Base-by-base conservation (phyloP, 30 jellyfish, hydroid and myxozoan species). In the Chrysaora quinquecirrha region DNA sequence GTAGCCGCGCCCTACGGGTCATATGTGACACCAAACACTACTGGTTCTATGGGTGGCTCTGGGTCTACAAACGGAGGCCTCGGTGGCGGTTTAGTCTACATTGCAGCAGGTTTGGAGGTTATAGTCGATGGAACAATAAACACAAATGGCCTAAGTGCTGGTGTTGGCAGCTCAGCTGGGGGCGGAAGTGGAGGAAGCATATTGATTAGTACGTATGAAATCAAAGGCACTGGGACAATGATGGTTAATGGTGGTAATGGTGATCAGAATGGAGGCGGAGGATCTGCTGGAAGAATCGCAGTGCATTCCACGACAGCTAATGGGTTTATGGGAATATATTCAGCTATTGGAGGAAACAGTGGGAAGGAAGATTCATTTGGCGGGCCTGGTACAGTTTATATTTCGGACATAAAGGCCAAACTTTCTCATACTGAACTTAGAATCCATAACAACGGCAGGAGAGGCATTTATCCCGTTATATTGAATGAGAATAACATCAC, bases 181-280 rank as follows among this genome's bases (percentile, higher is more conserved):
- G 93, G 93, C 20, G 93, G 93, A 18, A 82, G 93, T 71, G 93
- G 93, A 0, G 93, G 93, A 43, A 82, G 93, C 34, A 72, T 82
- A 20, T 71, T 70, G 23, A 58, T 82, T 0, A 56, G 52, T 20
- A 64, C 86, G 7, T 71, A 67, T 19, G 86, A 82, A 70, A 48
- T 82, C 23, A 72, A 70, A 27, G 93, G 93, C 16, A 82, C 72
- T 0, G 93, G 93, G 25, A 14, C 24, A 14, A 47, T 82, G 50
- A 29, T 81, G 14, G 93, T 82, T 1, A 82, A 70, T 20, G 93
- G 93, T 30, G 93, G 93, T 7, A 70, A 34, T 24, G 93, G 93
- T 30, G 71, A 82, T 71, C 23, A 71, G 0, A 3, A 2, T 0
- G 93, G 93, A 9, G 93, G 93, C 1, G 93, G 93, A 6, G 93